Percentiles rank a stretch among this genome's conserved stretches.
Conservation (phyloP, 2,888 invertebrate genomes). For the Melipona bicolor region DNA sequence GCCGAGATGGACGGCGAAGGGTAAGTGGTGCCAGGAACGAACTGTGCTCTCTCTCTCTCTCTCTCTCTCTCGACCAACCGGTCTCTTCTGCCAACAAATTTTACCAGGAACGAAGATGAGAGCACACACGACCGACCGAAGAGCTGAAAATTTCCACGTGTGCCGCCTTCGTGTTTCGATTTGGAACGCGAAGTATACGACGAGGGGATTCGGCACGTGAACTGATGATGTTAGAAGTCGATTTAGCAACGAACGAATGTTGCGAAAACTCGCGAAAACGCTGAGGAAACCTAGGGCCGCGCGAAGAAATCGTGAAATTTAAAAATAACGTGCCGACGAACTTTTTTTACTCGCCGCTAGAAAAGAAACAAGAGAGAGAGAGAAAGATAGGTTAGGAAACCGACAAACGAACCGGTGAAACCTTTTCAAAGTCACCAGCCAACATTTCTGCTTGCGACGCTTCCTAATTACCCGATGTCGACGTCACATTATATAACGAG, state of each 20-base stretch:
- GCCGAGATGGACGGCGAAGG: slow-evolving; percentile 56
- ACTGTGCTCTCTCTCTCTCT: slow-evolving; percentile 21
- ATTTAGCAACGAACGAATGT: not conserved
- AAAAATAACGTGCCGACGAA: slow-evolving; percentile 18
- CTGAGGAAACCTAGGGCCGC: too few species aligned
- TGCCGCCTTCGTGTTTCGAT: not conserved
- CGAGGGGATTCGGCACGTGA: slow-evolving; percentile 5
- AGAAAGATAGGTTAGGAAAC: not conserved
- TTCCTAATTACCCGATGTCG: slow-evolving; percentile 67
- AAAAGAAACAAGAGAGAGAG: not conserved
- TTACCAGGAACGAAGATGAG: not conserved
- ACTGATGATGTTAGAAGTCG: not conserved
- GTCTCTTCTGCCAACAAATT: slow-evolving; percentile 14
- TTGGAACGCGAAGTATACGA: not conserved
- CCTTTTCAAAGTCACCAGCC: slow-evolving; percentile 56
- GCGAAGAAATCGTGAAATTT: not conserved
- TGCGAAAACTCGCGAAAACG: not conserved
- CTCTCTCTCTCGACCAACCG: slow-evolving; percentile 15
- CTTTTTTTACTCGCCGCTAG: not conserved
- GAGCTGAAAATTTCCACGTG: not conserved
- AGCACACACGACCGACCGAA: not conserved
- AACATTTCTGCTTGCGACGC: slow-evolving; percentile 58
- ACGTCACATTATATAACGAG: slow-evolving; percentile 66
- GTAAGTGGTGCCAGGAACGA: slow-evolving; percentile 56
- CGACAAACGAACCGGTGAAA: slow-evolving; percentile 45